A percentile compares a stretch with the other conserved stretches of the same genome.
Evolutionary conservation across 2,113 vertebrate genomes (phyloP).

Genomic region (Otocyon megalotis): DNA sequence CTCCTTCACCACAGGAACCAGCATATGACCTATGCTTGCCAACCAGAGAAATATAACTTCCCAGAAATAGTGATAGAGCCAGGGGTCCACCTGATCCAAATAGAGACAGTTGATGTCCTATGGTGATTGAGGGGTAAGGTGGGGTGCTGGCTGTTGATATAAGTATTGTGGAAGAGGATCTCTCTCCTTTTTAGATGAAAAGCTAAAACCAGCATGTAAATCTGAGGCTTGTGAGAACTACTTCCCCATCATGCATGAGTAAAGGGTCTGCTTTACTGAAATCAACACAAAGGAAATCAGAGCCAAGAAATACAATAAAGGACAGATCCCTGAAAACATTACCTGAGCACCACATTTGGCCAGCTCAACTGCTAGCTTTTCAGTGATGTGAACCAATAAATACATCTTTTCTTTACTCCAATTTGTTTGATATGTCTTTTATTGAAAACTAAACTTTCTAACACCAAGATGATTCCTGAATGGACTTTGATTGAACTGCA

Average conservation of each 20-base stretch:
- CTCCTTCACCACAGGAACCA: neutral
- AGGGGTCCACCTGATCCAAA: neutral
- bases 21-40: neutral
- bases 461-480: neutral
- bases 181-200: neutral
- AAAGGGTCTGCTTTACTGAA: constrained; percentile 14
- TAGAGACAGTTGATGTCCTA: neutral
- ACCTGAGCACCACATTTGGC: neutral
- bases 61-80: neutral
- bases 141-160: neutral
- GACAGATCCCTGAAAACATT: neutral
- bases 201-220: neutral
- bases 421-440: constrained; percentile 29
- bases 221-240: neutral
- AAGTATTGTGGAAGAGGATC: neutral
- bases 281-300: neutral
- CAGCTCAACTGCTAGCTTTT: neutral
- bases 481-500: neutral
- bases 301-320: neutral
- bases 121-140: neutral
- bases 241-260: neutral
- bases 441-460: neutral
- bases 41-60: neutral
- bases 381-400: neutral
- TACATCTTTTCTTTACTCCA: neutral